phyloP scores from a whole-genome alignment of 2,113 vertebrate genomes.

The Mustela nigripes region DNA sequence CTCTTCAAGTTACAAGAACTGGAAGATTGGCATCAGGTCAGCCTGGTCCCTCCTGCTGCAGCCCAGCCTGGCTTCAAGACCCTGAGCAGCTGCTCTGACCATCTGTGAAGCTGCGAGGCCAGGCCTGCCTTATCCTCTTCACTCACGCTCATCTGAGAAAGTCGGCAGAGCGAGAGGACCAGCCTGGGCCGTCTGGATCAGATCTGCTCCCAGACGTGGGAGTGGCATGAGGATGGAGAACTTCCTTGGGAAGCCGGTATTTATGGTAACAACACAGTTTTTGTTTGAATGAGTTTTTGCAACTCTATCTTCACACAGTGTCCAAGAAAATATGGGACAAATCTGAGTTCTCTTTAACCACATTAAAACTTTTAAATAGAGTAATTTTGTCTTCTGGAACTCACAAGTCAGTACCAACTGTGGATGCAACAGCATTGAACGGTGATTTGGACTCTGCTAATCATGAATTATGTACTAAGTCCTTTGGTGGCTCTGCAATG shows the following conservation, averaged over 20 bases:
- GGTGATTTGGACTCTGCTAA: not conserved
- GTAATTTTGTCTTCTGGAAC: not conserved
- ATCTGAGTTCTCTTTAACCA: not conserved
- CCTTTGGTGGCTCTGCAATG: not conserved
- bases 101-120: not conserved
- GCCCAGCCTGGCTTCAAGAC: not conserved
- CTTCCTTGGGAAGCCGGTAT: not conserved
- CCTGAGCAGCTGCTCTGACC: not conserved
- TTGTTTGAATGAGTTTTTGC: not conserved
- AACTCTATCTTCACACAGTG: not conserved
- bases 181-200: not conserved
- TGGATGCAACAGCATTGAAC: not conserved
- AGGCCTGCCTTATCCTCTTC: not conserved
- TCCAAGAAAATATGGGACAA: not conserved
- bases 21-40: not conserved
- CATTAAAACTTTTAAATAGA: not conserved
- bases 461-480: not conserved
- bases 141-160: not conserved
- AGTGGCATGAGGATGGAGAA: not conserved
- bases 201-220: not conserved
- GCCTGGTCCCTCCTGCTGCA: not conserved
- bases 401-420: not conserved
- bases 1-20: slow-evolving; percentile 50
- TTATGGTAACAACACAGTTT: not conserved
- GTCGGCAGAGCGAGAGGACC: not conserved